These are phyloP conservation scores for Uloborus diversus DNA, from an alignment of 1,140 invertebrate species.

Conservation along the genomic window DNA sequence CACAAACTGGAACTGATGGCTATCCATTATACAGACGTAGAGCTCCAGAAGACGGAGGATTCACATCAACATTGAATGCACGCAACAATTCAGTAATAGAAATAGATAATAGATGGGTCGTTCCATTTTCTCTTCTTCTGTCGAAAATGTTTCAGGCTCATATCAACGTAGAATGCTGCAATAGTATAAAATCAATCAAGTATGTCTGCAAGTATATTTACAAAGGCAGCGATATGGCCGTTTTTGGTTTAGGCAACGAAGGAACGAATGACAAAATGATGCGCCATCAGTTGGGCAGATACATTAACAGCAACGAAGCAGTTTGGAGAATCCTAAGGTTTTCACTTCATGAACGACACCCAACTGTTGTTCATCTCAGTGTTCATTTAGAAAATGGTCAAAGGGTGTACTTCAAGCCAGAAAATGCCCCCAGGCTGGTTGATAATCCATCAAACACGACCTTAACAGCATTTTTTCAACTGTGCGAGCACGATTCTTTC, in stretches of 20 bases:
- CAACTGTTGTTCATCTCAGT: constrained; percentile 58
- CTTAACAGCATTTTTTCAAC: no score
- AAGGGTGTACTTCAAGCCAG: constrained; percentile 37
- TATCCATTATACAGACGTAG: constrained; percentile 65
- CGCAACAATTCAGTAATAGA: constrained; percentile 27
- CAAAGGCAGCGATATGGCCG: constrained; percentile 58
- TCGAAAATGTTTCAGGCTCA: constrained; percentile 67
- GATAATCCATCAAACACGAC: constrained; percentile 1
- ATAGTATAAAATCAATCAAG: constrained; percentile 69
- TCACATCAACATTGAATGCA: background rate
- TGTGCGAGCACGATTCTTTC: no score
- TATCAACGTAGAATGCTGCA: constrained; percentile 68
- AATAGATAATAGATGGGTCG: constrained; percentile 69
- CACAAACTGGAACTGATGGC: constrained; percentile 63
- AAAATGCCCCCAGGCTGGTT: constrained; percentile 12
- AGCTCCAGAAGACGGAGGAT: constrained; percentile 40
- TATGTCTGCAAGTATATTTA: constrained; percentile 62
- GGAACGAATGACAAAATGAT: background rate
- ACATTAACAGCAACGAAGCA: constrained; percentile 59
- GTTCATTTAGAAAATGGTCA: constrained; percentile 62
- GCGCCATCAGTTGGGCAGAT: background rate
- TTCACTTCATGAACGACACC: constrained; percentile 52
- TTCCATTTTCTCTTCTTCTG: constrained; percentile 69
- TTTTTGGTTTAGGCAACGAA: no score
- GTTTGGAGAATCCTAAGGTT: constrained; percentile 59